Evolutionary conservation across 2,888 invertebrate genomes (phyloP).

Genomic region (Heliconius charithonia): DNA sequence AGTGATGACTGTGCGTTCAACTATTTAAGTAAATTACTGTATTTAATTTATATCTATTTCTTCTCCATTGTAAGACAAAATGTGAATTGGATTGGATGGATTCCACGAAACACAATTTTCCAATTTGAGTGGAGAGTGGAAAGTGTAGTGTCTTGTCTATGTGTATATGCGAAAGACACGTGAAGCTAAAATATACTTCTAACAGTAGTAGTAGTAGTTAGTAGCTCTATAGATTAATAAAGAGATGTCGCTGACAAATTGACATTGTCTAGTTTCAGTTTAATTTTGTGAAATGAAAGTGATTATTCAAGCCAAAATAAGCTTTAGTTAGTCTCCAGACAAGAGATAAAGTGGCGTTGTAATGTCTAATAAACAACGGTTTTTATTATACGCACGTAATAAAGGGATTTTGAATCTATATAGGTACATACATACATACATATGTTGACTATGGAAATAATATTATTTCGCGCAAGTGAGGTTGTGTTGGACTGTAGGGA

Average conservation of each 20-base stretch:
- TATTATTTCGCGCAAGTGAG: not conserved
- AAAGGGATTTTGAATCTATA: conserved; percentile 26
- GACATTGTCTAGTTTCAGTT: conserved; percentile 4
- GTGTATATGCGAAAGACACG: not conserved
- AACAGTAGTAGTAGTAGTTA: too few relatives aligned
- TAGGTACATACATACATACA: not conserved
- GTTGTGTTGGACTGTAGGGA: too few relatives aligned
- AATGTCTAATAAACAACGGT: conserved; percentile 26
- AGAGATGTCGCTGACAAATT: not conserved
- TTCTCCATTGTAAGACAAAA: too few relatives aligned
- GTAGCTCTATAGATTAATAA: not conserved
- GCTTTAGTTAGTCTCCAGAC: conserved; percentile 8
- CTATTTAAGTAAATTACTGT: too few relatives aligned
- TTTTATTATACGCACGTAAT: conserved; percentile 19
- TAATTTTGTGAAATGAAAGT: conserved; percentile 9
- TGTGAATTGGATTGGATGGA: too few relatives aligned
- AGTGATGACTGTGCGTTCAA: too few relatives aligned
- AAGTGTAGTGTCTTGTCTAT: too few relatives aligned
- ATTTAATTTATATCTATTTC: too few relatives aligned
- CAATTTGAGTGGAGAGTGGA: too few relatives aligned
- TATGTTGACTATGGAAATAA: not conserved
- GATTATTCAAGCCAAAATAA: not conserved
- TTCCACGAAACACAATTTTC: too few relatives aligned
- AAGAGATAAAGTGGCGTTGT: conserved; percentile 21
- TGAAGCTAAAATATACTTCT: not conserved